Evolutionary conservation across 2,797 vertebrate species (phyloP).

Genomic region (Pterois miles): DNA sequence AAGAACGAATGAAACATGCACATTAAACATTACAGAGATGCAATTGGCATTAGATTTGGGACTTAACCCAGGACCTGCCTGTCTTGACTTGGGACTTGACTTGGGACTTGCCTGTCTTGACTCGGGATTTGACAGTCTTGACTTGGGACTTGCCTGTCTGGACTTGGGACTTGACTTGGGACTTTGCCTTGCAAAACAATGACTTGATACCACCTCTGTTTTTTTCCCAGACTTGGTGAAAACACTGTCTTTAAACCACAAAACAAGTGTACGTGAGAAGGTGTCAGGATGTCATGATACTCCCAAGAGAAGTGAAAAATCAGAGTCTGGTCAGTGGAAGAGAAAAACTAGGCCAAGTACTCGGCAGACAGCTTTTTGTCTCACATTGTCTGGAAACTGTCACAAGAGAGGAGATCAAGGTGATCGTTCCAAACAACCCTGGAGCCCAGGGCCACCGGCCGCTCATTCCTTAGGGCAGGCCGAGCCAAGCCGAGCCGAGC

Average conservation of each 20-base stretch:
- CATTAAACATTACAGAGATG: too few species aligned
- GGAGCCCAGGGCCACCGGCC: constrained; percentile 25
- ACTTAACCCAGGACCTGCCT: too few species aligned
- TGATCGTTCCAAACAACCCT: constrained; percentile 57
- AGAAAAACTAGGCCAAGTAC: constrained; percentile 47
- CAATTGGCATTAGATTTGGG: too few species aligned
- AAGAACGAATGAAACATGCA: too few species aligned
- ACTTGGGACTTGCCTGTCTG: too few species aligned
- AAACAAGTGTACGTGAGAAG: not conserved
- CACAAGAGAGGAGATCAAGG: constrained; percentile 66
- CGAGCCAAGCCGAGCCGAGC: constrained; percentile 27
- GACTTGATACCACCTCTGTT: too few species aligned
- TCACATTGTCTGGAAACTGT: constrained; percentile 66
- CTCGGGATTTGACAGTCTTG: too few species aligned
- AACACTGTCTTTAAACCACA: not conserved
- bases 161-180: too few species aligned
- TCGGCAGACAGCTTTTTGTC: constrained; percentile 37
- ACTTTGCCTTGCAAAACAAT: too few species aligned
- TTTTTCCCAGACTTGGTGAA: constrained; percentile 1
- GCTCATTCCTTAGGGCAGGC: constrained; percentile 54
- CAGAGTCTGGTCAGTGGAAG: constrained; percentile 29
- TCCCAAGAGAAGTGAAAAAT: constrained; percentile 33
- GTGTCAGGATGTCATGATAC: constrained; percentile 19
- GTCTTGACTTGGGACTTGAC: too few species aligned
- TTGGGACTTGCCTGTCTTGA: too few species aligned